A percentile compares a stretch with the other conserved stretches of the same genome.
Evolutionary conservation across 2,113 vertebrate species (phyloP).

Genomic region (Furnarius figulus): DNA sequence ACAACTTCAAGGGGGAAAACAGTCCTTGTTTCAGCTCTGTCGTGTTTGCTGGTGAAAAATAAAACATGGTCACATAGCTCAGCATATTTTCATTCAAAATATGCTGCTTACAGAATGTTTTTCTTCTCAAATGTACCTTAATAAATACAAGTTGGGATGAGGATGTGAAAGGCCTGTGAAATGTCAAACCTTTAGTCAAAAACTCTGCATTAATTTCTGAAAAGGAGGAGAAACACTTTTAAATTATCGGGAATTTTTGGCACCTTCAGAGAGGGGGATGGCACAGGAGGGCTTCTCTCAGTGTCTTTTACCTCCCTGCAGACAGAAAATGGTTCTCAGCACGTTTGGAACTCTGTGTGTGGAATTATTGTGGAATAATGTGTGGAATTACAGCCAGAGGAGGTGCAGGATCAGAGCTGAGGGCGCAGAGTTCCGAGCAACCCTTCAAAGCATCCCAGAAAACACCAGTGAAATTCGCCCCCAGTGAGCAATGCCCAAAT

Average conservation of each 20-base stretch:
- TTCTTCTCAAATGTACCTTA: neutral
- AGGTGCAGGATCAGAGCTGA: no score
- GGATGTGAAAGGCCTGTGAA: neutral
- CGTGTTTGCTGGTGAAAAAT: neutral
- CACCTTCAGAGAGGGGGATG: neutral
- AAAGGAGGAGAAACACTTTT: neutral
- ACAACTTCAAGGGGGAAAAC: neutral
- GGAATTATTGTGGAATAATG: no score
- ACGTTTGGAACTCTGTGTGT: no score
- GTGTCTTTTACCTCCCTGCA: no score
- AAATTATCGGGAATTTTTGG: neutral
- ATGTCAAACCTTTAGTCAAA: neutral
- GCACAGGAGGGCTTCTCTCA: no score
- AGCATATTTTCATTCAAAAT: neutral
- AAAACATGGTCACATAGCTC: neutral
- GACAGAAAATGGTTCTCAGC: no score
- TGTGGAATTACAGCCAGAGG: no score
- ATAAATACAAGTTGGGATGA: neutral
- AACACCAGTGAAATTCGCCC: no score
- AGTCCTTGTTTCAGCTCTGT: neutral
- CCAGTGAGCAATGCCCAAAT: no score
- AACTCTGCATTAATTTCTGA: neutral
- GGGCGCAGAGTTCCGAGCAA: no score
- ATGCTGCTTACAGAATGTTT: neutral
- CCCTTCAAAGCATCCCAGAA: no score